Conservation (phyloP, 2,113 vertebrate genomes). For the Eurystomus gularis region DNA sequence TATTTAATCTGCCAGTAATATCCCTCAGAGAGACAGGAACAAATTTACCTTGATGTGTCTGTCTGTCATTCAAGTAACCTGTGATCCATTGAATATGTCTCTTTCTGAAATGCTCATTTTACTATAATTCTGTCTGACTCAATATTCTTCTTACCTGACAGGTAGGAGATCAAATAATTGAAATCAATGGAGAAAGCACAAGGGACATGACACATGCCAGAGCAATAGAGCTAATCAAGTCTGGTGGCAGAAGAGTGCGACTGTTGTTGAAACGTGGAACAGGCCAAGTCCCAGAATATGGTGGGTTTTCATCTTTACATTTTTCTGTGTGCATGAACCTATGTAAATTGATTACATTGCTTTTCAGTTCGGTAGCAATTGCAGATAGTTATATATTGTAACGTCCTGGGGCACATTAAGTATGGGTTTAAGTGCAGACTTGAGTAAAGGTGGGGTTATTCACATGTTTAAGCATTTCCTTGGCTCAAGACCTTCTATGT, state of each 20-base stretch:
- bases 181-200: constrained; percentile 98
- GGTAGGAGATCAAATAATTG: constrained; percentile 99
- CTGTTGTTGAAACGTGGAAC: constrained; percentile 94
- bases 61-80: constrained; percentile 43
- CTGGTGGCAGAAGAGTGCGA: constrained; percentile 90
- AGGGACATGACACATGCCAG: constrained; percentile 95
- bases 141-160: constrained; percentile 71
- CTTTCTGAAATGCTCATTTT: constrained; percentile 44
- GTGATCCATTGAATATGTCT: constrained; percentile 39
- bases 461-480: not conserved
- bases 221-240: constrained; percentile 98
- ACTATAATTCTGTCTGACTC: constrained; percentile 54
- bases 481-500: not conserved
- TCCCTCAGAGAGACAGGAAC: constrained; percentile 48
- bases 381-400: not conserved
- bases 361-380: constrained; percentile 9
- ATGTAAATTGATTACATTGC: not conserved
- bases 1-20: constrained; percentile 53
- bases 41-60: constrained; percentile 60
- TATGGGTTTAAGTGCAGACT: not conserved
- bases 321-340: not conserved
- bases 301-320: constrained; percentile 76
- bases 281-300: constrained; percentile 96
- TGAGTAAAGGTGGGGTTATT: not conserved
- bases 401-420: not conserved